Percentiles rank a stretch among this genome's conserved stretches.
These are phyloP conservation scores for Mnemiopsis leidyi DNA, from an alignment of 37 sponge, comb jelly and placozoan species.

Conservation along the genomic window DNA sequence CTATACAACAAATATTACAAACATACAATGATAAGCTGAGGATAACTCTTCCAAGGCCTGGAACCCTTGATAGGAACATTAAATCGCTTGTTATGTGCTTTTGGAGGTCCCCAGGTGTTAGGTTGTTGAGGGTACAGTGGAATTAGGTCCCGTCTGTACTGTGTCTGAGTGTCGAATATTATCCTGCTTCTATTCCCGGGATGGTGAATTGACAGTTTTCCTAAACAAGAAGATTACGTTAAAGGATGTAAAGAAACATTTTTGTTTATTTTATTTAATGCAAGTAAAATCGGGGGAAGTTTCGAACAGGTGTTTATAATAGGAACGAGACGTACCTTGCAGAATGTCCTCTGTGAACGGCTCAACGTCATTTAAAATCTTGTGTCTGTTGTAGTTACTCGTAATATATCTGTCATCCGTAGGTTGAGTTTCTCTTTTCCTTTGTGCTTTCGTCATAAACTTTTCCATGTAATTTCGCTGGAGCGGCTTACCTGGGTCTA, in stretches of 20 bases:
- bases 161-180: constrained; percentile 50
- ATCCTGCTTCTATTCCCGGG: constrained; percentile 63
- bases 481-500: constrained; percentile 55
- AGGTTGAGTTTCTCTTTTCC: neutral
- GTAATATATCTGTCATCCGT: neutral
- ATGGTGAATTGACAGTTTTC: neutral
- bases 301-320: too few relatives aligned
- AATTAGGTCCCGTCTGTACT: constrained; percentile 34
- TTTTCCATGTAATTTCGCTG: constrained; percentile 45
- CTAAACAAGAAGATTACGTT: neutral
- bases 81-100: neutral
- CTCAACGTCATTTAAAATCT: neutral
- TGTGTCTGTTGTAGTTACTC: constrained; percentile 20
- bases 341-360: constrained; percentile 60
- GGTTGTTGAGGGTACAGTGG: constrained; percentile 17
- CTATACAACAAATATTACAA: too few relatives aligned
- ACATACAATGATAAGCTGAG: constrained; percentile 46
- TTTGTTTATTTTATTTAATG: too few relatives aligned
- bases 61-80: neutral
- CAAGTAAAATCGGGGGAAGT: too few relatives aligned
- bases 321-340: neutral
- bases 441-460: constrained; percentile 53
- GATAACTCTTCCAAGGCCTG: constrained; percentile 18
- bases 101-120: neutral
- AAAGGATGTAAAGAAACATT: too few relatives aligned